phyloP scores from a whole-genome alignment of 2,888 invertebrate species.

The Chalcis sispes region DNA sequence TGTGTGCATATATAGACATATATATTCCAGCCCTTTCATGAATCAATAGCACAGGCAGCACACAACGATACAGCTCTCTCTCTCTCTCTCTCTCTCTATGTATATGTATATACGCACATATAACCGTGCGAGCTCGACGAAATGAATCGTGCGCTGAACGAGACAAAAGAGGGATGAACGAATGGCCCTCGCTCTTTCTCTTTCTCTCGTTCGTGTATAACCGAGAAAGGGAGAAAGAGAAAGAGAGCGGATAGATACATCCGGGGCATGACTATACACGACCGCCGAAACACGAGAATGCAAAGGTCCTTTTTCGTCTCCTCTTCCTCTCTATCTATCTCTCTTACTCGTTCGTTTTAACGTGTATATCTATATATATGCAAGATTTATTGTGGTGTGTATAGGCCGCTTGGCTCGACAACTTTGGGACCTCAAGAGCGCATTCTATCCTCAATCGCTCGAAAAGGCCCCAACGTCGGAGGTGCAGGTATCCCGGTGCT shows the following conservation, averaged over 20 bases:
- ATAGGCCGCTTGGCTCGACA: too few species aligned
- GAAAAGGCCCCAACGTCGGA: too few species aligned
- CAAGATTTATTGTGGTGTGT: conserved; percentile 32
- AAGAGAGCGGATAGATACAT: neutral
- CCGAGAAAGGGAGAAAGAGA: conserved; percentile 9
- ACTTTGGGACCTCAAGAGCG: too few species aligned
- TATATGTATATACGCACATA: too few species aligned
- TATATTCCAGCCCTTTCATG: conserved; percentile 39
- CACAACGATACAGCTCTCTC: neutral
- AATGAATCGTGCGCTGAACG: neutral
- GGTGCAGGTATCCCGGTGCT: too few species aligned
- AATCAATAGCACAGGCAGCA: conserved; percentile 34
- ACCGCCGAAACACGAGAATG: conserved; percentile 22
- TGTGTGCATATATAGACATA: too few species aligned
- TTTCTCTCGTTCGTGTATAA: neutral
- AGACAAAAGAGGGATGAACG: neutral
- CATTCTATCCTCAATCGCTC: too few species aligned
- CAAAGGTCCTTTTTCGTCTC: neutral
- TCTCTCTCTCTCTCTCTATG: too few species aligned
- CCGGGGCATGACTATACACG: too few species aligned
- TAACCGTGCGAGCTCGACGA: neutral
- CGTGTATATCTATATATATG: too few species aligned
- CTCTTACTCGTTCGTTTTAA: neutral
- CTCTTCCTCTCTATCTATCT: neutral
- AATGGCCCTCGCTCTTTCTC: neutral